Evolutionary conservation across 2,888 invertebrate species (phyloP).

Genomic region (Candidula unifasciata): DNA sequence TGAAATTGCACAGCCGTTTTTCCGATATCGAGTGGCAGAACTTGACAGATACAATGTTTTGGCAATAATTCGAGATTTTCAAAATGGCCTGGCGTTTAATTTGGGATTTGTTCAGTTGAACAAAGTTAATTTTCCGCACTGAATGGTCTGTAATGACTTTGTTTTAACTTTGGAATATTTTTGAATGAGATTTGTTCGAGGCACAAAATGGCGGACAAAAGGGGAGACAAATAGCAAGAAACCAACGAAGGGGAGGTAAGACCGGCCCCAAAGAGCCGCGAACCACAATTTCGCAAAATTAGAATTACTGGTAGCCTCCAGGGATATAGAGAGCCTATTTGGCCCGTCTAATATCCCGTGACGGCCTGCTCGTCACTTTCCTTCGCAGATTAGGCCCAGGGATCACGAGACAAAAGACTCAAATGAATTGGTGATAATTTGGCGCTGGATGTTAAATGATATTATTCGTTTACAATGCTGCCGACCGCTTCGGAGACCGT

Average conservation of each 20-base stretch:
- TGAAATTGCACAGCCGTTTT: no score
- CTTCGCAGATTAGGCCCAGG: constrained; percentile 39
- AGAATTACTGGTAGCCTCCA: constrained; percentile 28
- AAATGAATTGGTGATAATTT: constrained; percentile 51
- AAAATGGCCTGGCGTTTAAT: constrained; percentile 2
- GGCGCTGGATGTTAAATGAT: constrained; percentile 37
- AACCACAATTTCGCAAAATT: constrained; percentile 31
- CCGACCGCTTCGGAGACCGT: not conserved
- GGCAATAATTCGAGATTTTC: not conserved
- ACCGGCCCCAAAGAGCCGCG: not conserved
- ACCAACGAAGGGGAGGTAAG: constrained; percentile 5
- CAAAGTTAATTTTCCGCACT: not conserved
- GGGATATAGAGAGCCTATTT: constrained; percentile 1
- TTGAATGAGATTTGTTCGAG: not conserved
- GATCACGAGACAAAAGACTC: constrained; percentile 23
- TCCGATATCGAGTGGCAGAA: not conserved
- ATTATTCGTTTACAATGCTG: constrained; percentile 38
- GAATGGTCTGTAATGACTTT: not conserved
- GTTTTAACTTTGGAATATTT: constrained; percentile 23
- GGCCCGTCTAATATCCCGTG: constrained; percentile 37
- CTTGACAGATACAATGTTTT: not conserved
- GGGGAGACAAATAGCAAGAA: not conserved
- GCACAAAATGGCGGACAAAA: not conserved
- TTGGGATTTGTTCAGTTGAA: constrained; percentile 1
- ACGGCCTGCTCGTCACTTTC: constrained; percentile 41